phyloP scores from a whole-genome alignment of 53 echinoderm and acorn worm species.

The Paracentrotus lividus region DNA sequence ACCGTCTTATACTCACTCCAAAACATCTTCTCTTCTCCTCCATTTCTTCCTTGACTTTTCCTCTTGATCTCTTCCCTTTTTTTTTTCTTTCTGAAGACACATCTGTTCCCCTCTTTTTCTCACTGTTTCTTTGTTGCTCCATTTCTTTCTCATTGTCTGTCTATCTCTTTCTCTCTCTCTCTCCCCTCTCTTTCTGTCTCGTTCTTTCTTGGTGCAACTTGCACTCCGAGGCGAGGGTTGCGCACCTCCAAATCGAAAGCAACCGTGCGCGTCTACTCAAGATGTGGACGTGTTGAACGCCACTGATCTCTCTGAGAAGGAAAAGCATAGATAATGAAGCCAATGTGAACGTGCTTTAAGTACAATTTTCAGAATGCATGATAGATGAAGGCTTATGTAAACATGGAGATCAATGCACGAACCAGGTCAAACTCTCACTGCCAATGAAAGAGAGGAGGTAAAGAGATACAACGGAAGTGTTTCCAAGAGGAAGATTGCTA shows the following conservation, averaged over 20 bases:
- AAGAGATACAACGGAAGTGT: not conserved
- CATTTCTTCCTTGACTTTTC: not conserved
- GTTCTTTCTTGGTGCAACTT: not conserved
- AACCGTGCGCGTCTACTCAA: not conserved
- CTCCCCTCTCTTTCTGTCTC: not conserved
- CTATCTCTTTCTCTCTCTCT: not conserved
- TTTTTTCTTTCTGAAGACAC: not conserved
- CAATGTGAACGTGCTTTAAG: not conserved
- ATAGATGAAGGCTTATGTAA: slow-evolving; percentile 23
- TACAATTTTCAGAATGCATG: not conserved
- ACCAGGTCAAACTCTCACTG: not conserved
- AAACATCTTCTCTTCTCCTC: not conserved
- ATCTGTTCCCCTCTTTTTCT: too few relatives aligned
- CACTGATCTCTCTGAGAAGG: not conserved
- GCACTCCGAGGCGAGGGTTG: not conserved
- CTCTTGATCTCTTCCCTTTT: not conserved
- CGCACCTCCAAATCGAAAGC: not conserved
- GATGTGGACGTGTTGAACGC: not conserved
- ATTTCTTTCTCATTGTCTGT: not conserved
- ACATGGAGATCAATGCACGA: slow-evolving; percentile 18
- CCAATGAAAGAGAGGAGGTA: not conserved
- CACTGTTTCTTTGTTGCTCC: too few relatives aligned
- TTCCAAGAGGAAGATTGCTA: not conserved
- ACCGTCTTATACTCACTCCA: not conserved
- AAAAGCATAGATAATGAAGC: not conserved